Evolutionary conservation across 1,140 invertebrate species (phyloP).

Genomic region (Musca vetustissima): DNA sequence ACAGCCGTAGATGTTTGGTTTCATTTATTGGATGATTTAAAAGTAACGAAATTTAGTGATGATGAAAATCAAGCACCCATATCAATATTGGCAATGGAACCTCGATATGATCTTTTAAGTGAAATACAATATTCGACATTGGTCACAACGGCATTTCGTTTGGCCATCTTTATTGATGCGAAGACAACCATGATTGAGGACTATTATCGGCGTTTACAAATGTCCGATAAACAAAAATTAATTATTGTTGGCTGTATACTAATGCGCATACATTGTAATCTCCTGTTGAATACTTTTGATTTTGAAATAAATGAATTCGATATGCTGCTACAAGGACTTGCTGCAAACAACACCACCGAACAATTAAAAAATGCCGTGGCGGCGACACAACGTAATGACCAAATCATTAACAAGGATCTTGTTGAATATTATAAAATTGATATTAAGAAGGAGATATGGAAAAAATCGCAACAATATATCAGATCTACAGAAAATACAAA

Average conservation of each 20-base stretch:
- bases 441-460: neutral
- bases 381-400: too few relatives aligned
- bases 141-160: slow-evolving; percentile 22
- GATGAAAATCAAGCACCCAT: neutral
- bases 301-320: slow-evolving; percentile 14
- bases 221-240: slow-evolving; percentile 2
- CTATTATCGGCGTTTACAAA: neutral
- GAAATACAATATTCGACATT: slow-evolving; percentile 25
- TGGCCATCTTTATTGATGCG: slow-evolving; percentile 16
- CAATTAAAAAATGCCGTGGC: too few relatives aligned
- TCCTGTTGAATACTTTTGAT: slow-evolving; percentile 22
- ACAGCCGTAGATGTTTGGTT: slow-evolving; percentile 1
- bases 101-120: slow-evolving; percentile 1
- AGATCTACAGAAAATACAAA: neutral
- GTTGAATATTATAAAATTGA: neutral
- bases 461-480: neutral
- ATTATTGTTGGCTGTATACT: slow-evolving; percentile 17
- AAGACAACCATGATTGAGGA: slow-evolving; percentile 10
- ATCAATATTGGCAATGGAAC: neutral
- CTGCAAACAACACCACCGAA: neutral
- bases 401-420: too few relatives aligned
- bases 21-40: neutral
- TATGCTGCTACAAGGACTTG: neutral
- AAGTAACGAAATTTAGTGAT: neutral
- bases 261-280: slow-evolving; percentile 16